phyloP scores from a whole-genome alignment of 2,888 invertebrate genomes.

The Achlya flavicornis region DNA sequence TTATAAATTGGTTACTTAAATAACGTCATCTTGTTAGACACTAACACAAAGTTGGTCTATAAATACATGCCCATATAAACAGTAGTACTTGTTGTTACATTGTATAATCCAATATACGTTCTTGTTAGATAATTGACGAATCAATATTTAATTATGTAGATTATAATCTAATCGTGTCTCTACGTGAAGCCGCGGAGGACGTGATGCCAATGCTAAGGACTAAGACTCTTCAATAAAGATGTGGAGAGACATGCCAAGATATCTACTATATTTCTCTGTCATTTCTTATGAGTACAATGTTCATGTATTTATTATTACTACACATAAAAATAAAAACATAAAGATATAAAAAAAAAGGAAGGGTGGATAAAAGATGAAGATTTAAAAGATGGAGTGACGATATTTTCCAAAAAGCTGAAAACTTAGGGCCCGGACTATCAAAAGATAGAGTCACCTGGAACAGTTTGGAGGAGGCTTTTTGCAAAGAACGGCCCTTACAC shows the following conservation, averaged over 20 bases:
- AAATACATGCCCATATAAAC: not conserved
- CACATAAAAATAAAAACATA: too few species aligned
- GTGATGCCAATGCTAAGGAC: not conserved
- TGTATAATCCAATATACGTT: not conserved
- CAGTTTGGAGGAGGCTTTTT: too few species aligned
- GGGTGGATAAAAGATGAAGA: too few species aligned
- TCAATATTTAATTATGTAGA: constrained; percentile 3
- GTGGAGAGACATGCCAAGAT: not conserved
- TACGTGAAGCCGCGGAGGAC: not conserved
- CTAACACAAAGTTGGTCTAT: too few species aligned
- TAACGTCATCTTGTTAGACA: too few species aligned
- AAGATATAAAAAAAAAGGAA: too few species aligned
- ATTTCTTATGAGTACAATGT: not conserved
- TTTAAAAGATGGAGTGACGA: too few species aligned
- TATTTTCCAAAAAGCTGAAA: too few species aligned
- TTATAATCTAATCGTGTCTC: not conserved
- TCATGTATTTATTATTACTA: not conserved
- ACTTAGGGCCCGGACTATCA: too few species aligned
- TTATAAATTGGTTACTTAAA: too few species aligned
- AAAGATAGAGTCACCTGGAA: too few species aligned
- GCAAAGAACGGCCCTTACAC: too few species aligned
- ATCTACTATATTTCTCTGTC: not conserved
- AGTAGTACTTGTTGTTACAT: not conserved
- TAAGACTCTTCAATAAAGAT: not conserved
- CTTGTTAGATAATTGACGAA: not conserved